Conservation (phyloP, 2,797 vertebrate species). For the Cirrhinus mrigala region DNA sequence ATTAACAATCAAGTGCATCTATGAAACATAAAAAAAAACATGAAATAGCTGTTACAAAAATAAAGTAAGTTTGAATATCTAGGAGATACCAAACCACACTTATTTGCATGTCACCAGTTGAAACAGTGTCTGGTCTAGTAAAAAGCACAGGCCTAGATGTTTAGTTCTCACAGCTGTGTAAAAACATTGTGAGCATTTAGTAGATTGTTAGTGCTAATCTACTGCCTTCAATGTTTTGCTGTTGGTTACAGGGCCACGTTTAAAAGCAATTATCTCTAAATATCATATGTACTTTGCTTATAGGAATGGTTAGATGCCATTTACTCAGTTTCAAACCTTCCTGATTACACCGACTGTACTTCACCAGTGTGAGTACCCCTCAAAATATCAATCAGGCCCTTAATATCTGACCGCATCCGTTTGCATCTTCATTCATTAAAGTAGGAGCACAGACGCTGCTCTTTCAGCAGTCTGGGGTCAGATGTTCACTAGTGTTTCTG, state of each 20-base stretch:
- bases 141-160: constrained; percentile 4
- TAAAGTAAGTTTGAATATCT: constrained; percentile 1
- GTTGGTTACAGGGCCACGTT: background rate
- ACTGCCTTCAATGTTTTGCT: background rate
- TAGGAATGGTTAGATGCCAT: background rate
- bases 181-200: background rate
- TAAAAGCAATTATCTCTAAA: constrained; percentile 10
- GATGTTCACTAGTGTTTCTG: constrained; percentile 2
- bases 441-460: background rate
- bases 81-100: background rate
- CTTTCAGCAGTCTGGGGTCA: background rate
- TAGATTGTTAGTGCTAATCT: constrained; percentile 23
- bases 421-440: background rate
- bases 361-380: background rate
- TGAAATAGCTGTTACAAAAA: background rate
- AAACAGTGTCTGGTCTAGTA: constrained; percentile 32
- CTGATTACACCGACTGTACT: background rate
- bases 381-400: constrained; percentile 3
- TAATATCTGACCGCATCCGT: constrained; percentile 2
- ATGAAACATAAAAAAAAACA: background rate
- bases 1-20: background rate
- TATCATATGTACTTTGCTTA: background rate
- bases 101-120: background rate
- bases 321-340: background rate
- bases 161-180: background rate